Percentiles rank a stretch among this genome's conserved stretches.
Evolutionary conservation across 2,113 vertebrate genomes (phyloP).

Genomic region (Cephalopholis sonnerati): DNA sequence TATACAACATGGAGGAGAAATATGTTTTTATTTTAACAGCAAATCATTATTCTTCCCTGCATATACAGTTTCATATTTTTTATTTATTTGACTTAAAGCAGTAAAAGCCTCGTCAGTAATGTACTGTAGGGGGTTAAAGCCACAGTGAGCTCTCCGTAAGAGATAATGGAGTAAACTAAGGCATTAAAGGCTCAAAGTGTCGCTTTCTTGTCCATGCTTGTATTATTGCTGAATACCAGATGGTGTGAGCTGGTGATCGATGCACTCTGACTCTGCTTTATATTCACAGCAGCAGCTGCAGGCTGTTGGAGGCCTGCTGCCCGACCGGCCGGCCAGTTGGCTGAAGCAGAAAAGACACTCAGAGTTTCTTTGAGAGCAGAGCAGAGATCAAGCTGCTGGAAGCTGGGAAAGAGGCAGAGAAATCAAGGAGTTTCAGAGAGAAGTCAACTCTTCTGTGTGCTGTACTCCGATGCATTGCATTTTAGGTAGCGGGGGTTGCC

Average conservation of each 20-base stretch:
- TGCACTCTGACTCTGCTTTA: constrained; percentile 56
- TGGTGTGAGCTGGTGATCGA: constrained; percentile 44
- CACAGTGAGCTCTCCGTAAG: neutral
- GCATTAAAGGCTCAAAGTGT: neutral
- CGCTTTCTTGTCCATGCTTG: neutral
- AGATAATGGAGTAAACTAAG: constrained; percentile 26
- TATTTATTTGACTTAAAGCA: neutral
- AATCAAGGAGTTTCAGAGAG: neutral
- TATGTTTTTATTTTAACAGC: neutral
- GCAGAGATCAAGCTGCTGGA: constrained; percentile 41
- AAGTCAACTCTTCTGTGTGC: neutral
- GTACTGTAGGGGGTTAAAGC: neutral
- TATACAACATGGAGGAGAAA: neutral
- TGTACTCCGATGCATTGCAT: neutral
- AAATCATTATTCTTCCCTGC: neutral
- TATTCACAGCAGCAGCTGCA: constrained; percentile 54
- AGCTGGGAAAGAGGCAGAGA: constrained; percentile 8
- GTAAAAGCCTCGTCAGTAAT: too few relatives aligned
- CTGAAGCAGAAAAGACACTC: constrained; percentile 44
- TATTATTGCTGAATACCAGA: constrained; percentile 43
- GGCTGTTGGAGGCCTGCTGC: constrained; percentile 57
- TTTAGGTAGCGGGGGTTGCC: neutral
- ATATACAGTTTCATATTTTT: neutral
- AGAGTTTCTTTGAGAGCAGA: constrained; percentile 35
- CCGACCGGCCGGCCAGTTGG: constrained; percentile 48